Base-by-base conservation (phyloP, 2,797 vertebrate species). In the Fundulus diaphanus region DNA sequence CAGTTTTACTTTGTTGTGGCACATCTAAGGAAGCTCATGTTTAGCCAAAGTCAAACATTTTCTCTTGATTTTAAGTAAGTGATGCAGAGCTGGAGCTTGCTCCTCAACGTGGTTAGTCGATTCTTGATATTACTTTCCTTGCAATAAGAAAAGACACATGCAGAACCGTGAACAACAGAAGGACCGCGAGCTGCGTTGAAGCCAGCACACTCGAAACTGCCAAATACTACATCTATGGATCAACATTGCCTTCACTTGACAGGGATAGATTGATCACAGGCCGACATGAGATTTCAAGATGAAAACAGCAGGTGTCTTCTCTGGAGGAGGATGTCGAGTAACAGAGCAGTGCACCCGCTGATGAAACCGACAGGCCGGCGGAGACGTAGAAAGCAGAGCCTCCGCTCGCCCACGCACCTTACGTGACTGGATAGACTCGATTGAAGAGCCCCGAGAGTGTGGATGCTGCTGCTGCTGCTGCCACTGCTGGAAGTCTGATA, bases 221-320 rank as follows among this genome's bases (percentile, higher is more conserved):
- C 78, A 76, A 87, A 82, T 77, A 54, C 87, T 74, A 68, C 70
- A 56, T 79, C 85, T 79, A 79, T 54, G 82, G 88, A 93, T 93
- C 92, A 90, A 92, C 91, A 89, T 79, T 78, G 79, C 88, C 90
- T 88, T 83, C 77, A 81, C 88, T 77, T 91, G 92, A 92, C 90
- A 89, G 82, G 77, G 79, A 89, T 84, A 82, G 91, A 93, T 92
- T 93, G 93, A 93, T 93, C 91, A 88, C 82, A 76, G 82, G 48
- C 86, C 76, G 82, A 90, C 88, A 83, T 85, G 88, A 92, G 87
- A 87, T 90, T 90, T 89, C 82, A 84, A 91, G 92, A 91, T 91
- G 90, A 89, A 90, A 91, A 91, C 92, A 93, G 92, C 92, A 88
- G 89, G 92, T 92, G 90, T 88, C 92, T 89, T 85, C 86, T 87